phyloP scores from a whole-genome alignment of 2,888 invertebrate genomes.

The Eledona agricola region DNA sequence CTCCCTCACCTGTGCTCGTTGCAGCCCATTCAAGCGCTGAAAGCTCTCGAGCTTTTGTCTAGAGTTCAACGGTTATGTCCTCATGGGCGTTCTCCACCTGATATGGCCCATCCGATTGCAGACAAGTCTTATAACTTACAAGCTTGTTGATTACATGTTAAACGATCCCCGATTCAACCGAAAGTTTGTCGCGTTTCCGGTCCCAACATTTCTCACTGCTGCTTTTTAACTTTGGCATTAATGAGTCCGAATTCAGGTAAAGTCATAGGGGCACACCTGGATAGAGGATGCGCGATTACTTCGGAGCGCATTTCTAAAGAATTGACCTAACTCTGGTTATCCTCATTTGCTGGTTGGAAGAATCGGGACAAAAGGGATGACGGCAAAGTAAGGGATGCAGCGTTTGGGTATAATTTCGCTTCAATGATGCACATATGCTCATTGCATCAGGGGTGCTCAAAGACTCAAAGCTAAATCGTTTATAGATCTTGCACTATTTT shows the following conservation, averaged over 20 bases:
- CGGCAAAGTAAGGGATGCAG: constrained; percentile 48
- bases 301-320: constrained; percentile 55
- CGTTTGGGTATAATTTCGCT: constrained; percentile 52
- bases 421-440: constrained; percentile 52
- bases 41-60: constrained; percentile 47
- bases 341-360: constrained; percentile 62
- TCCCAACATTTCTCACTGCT: constrained; percentile 15
- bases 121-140: constrained; percentile 50
- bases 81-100: constrained; percentile 56
- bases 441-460: constrained; percentile 44
- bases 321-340: constrained; percentile 64
- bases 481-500: too few relatives aligned
- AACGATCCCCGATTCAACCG: constrained; percentile 42
- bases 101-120: constrained; percentile 50
- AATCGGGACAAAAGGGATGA: constrained; percentile 54
- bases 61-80: constrained; percentile 46
- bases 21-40: constrained; percentile 44
- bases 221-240: constrained; percentile 45
- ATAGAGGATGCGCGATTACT: constrained; percentile 52
- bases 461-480: constrained; percentile 3
- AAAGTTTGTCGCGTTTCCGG: constrained; percentile 29
- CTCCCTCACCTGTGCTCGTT: constrained; percentile 37
- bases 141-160: constrained; percentile 49
- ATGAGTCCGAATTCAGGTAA: constrained; percentile 50
- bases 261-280: constrained; percentile 57